These are phyloP conservation scores for Lepidocyrtoides sp. DNA, from an alignment of 2,888 invertebrate species.

Conservation along the genomic window DNA sequence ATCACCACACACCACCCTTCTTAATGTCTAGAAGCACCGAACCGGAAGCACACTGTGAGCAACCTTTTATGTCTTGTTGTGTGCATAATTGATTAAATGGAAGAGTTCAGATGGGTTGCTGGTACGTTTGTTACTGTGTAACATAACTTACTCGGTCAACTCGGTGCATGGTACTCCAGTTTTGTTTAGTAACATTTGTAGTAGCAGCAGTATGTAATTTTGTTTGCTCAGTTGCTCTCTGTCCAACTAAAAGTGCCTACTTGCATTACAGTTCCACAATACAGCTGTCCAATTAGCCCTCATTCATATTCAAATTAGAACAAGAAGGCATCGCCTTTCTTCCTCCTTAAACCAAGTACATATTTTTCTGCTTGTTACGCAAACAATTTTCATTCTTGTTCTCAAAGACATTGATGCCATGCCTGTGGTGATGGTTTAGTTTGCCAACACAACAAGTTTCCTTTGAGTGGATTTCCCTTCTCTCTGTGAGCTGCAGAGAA, in stretches of 20 bases:
- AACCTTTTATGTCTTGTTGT: not conserved
- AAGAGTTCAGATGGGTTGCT: not conserved
- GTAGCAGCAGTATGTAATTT: not conserved
- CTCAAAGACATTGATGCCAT: no score
- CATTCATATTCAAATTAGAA: conserved; percentile 12
- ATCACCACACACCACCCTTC: not conserved
- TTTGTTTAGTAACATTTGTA: no score
- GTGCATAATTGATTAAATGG: conserved; percentile 2
- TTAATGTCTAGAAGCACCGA: not conserved
- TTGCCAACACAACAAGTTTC: no score
- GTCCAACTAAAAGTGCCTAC: not conserved
- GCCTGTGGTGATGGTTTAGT: no score
- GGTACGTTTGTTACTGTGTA: not conserved
- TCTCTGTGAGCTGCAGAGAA: no score
- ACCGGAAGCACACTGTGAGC: not conserved
- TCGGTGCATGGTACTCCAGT: not conserved
- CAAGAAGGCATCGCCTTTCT: not conserved
- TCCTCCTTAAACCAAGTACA: no score
- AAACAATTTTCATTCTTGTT: not conserved
- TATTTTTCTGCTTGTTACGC: not conserved
- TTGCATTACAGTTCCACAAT: not conserved
- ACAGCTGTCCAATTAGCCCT: not conserved
- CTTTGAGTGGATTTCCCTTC: no score
- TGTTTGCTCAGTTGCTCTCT: not conserved
- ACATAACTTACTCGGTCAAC: not conserved